Evolutionary conservation across 2,797 vertebrate species (phyloP).

Genomic region (Poecile montanus): DNA sequence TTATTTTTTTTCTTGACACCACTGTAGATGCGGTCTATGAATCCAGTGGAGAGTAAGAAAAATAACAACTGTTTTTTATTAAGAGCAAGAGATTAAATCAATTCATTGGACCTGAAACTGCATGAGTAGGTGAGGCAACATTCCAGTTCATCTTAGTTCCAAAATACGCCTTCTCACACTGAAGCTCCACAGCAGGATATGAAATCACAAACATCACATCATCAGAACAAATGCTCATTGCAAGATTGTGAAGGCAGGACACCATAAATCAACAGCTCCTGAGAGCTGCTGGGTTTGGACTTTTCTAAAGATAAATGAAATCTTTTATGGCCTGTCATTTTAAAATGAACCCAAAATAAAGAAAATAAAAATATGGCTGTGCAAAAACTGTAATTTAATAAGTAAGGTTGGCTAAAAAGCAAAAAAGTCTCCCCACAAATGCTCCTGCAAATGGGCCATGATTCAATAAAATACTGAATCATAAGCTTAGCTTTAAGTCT

Average conservation of each 20-base stretch:
- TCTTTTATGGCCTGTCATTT: constrained; percentile 4
- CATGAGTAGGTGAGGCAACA: constrained; percentile 68
- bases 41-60: constrained; percentile 53
- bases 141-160: constrained; percentile 65
- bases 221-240: constrained; percentile 64
- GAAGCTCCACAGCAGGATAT: constrained; percentile 67
- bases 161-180: constrained; percentile 64
- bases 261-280: constrained; percentile 40
- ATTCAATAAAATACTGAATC: constrained; percentile 13
- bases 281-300: constrained; percentile 48
- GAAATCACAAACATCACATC: constrained; percentile 73
- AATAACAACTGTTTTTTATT: constrained; percentile 71
- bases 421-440: neutral
- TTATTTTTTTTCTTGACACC: constrained; percentile 34
- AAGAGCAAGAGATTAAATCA: constrained; percentile 66
- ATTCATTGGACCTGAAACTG: constrained; percentile 68
- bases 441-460: neutral
- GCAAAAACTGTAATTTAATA: constrained; percentile 24
- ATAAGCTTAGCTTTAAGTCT: neutral
- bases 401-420: neutral
- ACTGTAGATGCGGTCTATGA: constrained; percentile 25
- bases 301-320: constrained; percentile 23
- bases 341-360: constrained; percentile 41
- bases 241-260: constrained; percentile 51
- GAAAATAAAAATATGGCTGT: constrained; percentile 14